Percentiles rank a stretch among this genome's conserved stretches.
Conservation (phyloP, 2,797 vertebrate genomes). For the Chrysocyon brachyurus region DNA sequence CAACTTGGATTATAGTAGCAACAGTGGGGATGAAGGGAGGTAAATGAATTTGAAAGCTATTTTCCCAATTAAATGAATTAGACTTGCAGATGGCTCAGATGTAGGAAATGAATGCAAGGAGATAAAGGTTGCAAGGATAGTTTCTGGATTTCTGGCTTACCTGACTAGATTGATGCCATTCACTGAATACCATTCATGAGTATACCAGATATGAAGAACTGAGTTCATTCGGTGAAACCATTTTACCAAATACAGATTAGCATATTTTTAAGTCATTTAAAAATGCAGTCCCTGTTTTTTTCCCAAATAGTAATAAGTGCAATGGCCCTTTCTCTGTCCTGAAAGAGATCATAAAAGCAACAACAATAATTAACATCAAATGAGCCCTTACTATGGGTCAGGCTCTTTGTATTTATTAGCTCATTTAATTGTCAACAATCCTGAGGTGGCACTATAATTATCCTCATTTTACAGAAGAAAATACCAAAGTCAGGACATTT, state of each 20-base stretch:
- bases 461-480: background rate
- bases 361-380: background rate
- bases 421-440: background rate
- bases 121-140: background rate
- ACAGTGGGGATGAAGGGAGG: background rate
- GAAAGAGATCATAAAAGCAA: background rate
- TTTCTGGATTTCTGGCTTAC: background rate
- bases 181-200: background rate
- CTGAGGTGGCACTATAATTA: background rate
- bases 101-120: background rate
- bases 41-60: background rate
- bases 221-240: background rate
- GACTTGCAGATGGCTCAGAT: background rate
- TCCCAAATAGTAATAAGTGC: background rate
- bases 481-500: background rate
- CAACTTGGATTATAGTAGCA: background rate
- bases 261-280: background rate
- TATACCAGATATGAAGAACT: background rate
- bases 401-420: background rate
- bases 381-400: background rate
- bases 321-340: background rate
- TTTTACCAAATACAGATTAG: background rate
- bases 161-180: background rate
- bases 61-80: slow-evolving; percentile 30
- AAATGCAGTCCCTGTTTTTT: background rate